Conservation (phyloP, 1,140 invertebrate genomes). For the Lasioglossum albipes region DNA sequence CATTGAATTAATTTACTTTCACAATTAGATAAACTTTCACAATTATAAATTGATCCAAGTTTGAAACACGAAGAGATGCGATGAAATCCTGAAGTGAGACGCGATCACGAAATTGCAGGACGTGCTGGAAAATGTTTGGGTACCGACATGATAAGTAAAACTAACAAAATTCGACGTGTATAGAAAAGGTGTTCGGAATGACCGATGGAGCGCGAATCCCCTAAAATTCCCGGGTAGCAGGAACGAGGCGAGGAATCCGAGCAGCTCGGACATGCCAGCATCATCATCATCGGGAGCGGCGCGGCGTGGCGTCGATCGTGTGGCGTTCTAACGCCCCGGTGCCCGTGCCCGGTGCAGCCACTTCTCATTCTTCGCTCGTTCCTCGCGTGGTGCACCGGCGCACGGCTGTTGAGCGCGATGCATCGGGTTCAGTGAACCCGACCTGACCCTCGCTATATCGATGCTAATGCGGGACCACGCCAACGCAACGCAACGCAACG, state of each 20-base stretch:
- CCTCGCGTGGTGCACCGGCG: constrained; percentile 48
- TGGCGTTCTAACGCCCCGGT: constrained; percentile 46
- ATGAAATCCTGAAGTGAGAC: no score
- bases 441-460: constrained; percentile 65
- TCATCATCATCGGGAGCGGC: constrained; percentile 4
- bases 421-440: constrained; percentile 60
- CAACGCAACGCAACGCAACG: constrained; percentile 54
- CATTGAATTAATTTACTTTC: no score
- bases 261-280: background rate
- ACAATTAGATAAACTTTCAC: no score
- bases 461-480: constrained; percentile 66
- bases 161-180: no score
- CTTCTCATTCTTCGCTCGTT: constrained; percentile 61
- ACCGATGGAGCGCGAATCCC: no score
- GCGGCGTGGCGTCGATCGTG: background rate
- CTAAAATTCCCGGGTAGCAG: no score
- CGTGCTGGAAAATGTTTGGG: no score
- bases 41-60: no score
- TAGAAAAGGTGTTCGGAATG: no score
- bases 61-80: no score
- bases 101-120: no score
- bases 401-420: constrained; percentile 34
- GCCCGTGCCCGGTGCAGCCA: constrained; percentile 33
- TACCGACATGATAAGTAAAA: no score
- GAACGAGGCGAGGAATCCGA: background rate